Evolutionary conservation across 2,797 vertebrate genomes (phyloP).

Genomic region (Diceros bicornis): DNA sequence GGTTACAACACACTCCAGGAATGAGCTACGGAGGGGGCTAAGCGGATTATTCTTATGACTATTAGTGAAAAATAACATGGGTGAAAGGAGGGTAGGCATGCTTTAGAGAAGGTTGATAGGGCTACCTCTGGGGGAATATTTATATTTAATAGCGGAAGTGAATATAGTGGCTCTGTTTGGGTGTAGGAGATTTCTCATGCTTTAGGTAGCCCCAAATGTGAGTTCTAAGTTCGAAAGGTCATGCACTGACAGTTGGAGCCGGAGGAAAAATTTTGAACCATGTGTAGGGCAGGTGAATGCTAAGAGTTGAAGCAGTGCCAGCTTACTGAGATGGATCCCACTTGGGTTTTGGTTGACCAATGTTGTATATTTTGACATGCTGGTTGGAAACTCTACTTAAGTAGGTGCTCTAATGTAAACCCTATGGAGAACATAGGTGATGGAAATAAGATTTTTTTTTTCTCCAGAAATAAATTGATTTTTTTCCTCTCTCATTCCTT

Average conservation of each 20-base stretch:
- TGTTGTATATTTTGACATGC: not conserved
- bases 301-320: not conserved
- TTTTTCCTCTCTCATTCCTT: not conserved
- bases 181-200: not conserved
- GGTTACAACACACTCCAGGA: slow-evolving; percentile 26
- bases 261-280: not conserved
- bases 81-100: not conserved
- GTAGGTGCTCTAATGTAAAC: not conserved
- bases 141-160: not conserved
- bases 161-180: not conserved
- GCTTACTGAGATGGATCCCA: not conserved
- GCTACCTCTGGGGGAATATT: not conserved
- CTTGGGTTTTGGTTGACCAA: not conserved
- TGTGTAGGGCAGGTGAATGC: not conserved
- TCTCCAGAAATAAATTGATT: slow-evolving; percentile 50
- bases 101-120: not conserved
- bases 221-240: not conserved
- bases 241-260: not conserved
- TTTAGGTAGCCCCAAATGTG: not conserved
- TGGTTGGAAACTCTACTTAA: slow-evolving; percentile 13
- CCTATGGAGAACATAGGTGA: not conserved
- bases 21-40: not conserved
- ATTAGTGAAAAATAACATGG: not conserved
- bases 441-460: not conserved
- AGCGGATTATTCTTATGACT: not conserved